A percentile compares a stretch with the other conserved stretches of the same genome.
Evolutionary conservation across 2,113 vertebrate genomes (phyloP).

Genomic region (Thomomys bottae): DNA sequence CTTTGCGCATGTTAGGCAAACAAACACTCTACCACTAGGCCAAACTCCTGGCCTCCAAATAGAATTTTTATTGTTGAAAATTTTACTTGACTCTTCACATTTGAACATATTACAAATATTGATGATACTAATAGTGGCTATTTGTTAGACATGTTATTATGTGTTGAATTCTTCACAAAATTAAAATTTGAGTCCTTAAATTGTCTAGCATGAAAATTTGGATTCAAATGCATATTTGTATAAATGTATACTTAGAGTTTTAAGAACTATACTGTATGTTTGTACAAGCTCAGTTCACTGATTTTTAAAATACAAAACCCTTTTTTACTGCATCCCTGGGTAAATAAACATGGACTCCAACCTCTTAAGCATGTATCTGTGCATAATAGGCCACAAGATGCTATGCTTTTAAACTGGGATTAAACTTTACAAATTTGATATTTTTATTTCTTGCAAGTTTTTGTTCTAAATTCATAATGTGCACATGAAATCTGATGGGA

Average conservation of each 20-base stretch:
- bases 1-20: no score
- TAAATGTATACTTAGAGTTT: background rate
- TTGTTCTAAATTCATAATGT: background rate
- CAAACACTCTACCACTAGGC: no score
- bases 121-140: background rate
- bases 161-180: background rate
- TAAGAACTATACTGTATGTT: background rate
- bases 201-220: background rate
- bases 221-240: background rate
- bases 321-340: background rate
- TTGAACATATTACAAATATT: background rate
- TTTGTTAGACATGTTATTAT: background rate
- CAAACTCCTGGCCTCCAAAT: no score
- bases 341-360: background rate
- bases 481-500: background rate
- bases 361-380: rapidly evolving
- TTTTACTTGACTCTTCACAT: constrained; percentile 29
- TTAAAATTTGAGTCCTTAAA: background rate
- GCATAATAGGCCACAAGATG: background rate
- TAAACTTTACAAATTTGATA: background rate
- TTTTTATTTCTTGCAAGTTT: background rate
- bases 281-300: background rate
- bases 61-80: constrained; percentile 9
- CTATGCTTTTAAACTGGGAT: background rate
- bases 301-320: background rate